Base-by-base conservation (phyloP, 1,140 invertebrate species). In the Aricia agestis region DNA sequence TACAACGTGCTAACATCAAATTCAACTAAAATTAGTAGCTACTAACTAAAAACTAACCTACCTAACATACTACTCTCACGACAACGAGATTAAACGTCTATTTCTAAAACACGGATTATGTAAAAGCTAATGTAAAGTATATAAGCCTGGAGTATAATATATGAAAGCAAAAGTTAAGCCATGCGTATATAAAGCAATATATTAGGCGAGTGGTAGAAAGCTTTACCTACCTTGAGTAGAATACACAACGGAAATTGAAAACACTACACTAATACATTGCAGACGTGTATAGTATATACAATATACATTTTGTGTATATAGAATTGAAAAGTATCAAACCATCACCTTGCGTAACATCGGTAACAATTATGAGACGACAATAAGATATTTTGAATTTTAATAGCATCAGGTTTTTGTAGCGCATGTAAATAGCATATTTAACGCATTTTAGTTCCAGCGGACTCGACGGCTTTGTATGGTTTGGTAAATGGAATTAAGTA, bases 251-350 rank as follows among this genome's bases (percentile, higher is more conserved):
- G 72, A 74, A 45, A 63, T 70, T 63, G 70, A 65, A 74, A 45
- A 71, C 73, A 76, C 70, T 72, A 74, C 76, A 82, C 76, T 75
- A 72, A 74, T 61, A 19, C 18, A 63, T 11, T 10, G 18, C 41
- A 61, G 66, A 71, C 69, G 66, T 70, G 74, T 69, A 80, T 25
- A 25, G 25, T 25, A 25, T 25, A 25, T 25, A 25, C 25, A 25
- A 25, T 25, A 25, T 25, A 25, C 25, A 25, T 25, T 25, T 25
- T 25, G 25, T 25, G 25, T 25, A 25, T 25, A 25, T 68, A 79
- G 73, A 78, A 74, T 17, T 77, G 73, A 73, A 82, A 73, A 86
- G 87, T 91, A 91, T 91, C 89, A 89, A 91, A 91, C 89, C 89
- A 84, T 89, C 89, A 91, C 89, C 89, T 82, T 85, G 85, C 81